Conservation (phyloP, 2,888 invertebrate species). For the Lasioglossum zephyrum region DNA sequence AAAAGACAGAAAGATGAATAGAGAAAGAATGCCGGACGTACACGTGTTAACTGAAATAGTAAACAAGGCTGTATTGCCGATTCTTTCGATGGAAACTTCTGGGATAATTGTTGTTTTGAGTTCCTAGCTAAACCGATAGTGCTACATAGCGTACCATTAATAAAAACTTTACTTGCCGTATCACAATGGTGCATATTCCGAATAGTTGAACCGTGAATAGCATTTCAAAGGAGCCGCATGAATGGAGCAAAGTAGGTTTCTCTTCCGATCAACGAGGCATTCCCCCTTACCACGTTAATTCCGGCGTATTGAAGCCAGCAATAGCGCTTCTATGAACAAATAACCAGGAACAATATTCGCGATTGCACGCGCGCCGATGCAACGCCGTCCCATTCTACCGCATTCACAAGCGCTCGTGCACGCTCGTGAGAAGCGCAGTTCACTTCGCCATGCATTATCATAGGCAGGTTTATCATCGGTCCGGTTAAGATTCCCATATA, state of each 20-base stretch:
- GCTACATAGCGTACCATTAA: neutral
- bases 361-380: constrained; percentile 22
- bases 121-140: neutral
- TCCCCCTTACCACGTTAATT: constrained; percentile 14
- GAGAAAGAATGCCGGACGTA: neutral
- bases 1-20: neutral
- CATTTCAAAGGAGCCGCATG: neutral
- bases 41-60: neutral
- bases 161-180: neutral
- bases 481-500: neutral
- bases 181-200: neutral
- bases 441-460: constrained; percentile 17
- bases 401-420: neutral
- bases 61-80: neutral
- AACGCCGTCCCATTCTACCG: constrained; percentile 14
- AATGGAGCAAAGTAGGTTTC: constrained; percentile 6
- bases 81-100: neutral
- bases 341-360: neutral
- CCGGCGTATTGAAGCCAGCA: neutral
- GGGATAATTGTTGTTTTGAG: neutral
- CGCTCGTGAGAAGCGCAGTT: neutral
- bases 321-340: constrained; percentile 12
- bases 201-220: constrained; percentile 5
- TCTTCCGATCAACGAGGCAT: neutral
- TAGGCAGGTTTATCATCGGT: neutral